Base-by-base conservation (phyloP, 2,113 vertebrate species). In the Toxotes jaculatrix region DNA sequence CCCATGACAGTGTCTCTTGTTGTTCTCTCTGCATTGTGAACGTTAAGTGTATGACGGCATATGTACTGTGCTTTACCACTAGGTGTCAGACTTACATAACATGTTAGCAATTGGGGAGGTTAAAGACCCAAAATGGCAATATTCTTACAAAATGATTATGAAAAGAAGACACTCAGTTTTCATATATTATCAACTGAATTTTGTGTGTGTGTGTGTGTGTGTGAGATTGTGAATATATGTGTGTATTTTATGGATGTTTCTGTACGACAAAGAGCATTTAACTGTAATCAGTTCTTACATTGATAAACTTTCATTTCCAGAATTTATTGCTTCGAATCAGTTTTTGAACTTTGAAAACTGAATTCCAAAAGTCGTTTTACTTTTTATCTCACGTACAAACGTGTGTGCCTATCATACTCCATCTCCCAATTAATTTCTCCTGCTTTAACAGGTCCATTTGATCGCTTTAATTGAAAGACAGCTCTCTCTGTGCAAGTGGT, bases 41-140 rank as follows among this genome's bases (percentile, higher is more conserved):
- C 5, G 12, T 23, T 43, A 2, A 9, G 40, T 57, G 19, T 49
- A 49, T 10, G 9, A 4, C 38, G 3, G 2, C 43, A 45, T 32
- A 63, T 3, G 1, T 17, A 19, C 6, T 1, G 7, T 38, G 21
- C 0, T 0, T 21, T 31, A 23, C 36, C 56, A 63, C 72, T 62
- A 75, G 64, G 56, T 69, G 56, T 56, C 63, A 68, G 43, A 12
- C 53, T 74, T 42, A n/a, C 17, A 23, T 17, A 68, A 34, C 42
- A 43, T 61, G 27, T 1, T 1, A 14, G 23, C 17, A 51, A 17
- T 6, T 4, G 66, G 14, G 3, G 4, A 59, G 31, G 60, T 63
- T 6, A 10, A 43, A 45, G 3, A 21, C 13, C 32, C 9, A 38
- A 7, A 10, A 36, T 27, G 1, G 5, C 9, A 62, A 12, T 16